Base-by-base conservation (phyloP, 2,888 invertebrate genomes). In the Allygus modestus region DNA sequence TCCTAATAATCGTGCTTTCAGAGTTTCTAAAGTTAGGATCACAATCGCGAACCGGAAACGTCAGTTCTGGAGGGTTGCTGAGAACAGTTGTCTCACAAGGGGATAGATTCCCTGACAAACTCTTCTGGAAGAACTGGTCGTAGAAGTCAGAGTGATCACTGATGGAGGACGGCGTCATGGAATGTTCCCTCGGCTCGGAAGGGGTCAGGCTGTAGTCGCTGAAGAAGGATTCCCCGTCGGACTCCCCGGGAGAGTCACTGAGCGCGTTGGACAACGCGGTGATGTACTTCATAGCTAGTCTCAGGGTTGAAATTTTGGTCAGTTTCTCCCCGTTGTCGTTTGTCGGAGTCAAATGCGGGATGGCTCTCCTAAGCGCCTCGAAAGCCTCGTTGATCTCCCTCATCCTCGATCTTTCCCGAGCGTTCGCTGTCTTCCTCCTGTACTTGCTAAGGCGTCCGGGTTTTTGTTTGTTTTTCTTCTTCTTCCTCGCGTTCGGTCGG, bases 381-480 rank as follows among this genome's bases (percentile, higher is more conserved):
- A 97, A 98, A 0, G 97, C 97, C 85, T 94, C 93, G 91, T 98
- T 98, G 88, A 97, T 97, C 90, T 97, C 97, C 75, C 96, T 92
- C 97, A 97, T 97, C 84, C 97, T 93, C 87, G 94, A 95, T 43
- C 97, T 91, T 89, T 98, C 97, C 43, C 97, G 91, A 0, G 97
- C 97, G 91, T 97, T 98, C 17, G 97, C 97, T 0, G 97, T 97
- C 92, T 96, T 96, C 88, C 97, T 92, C 37, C 97, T 92, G 91
- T 97, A 97, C 90, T 97, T 97, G 92, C 97, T 97, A 87, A 97
- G 92, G 9, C 94, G 94, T n/a, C 95, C 95, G 83, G 95, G 95
- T 91, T 89, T 92, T 87, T 90, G 89, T 88, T 91, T 92, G 12
- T 90, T 90, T 88, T 51, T 87, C 88, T 79, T 89, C 89, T 73